phyloP scores from a whole-genome alignment of 2,888 invertebrate genomes.

The Xanthia togata region DNA sequence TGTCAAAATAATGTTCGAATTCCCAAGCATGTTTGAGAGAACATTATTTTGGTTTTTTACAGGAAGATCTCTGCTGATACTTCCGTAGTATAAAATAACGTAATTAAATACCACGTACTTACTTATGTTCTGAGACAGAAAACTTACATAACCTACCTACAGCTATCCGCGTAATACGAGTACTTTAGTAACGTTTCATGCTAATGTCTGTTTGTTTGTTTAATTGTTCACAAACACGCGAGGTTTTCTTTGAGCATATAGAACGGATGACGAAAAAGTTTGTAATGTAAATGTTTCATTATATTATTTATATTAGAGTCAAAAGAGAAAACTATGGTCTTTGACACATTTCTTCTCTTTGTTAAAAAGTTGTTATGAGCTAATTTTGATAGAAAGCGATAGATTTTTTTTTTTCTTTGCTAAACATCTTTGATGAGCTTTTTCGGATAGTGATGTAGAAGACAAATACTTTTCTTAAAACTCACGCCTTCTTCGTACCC shows the following conservation, averaged over 20 bases:
- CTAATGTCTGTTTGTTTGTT: slow-evolving; percentile 48
- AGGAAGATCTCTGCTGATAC: too few relatives aligned
- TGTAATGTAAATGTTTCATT: slow-evolving; percentile 9
- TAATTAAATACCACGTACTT: background rate
- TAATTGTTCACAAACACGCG: slow-evolving; percentile 53
- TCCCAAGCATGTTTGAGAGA: too few relatives aligned
- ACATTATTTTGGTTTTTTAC: too few relatives aligned
- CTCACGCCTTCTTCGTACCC: too few relatives aligned
- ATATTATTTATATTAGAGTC: slow-evolving; percentile 17
- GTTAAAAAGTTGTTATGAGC: background rate
- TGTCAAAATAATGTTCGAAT: too few relatives aligned
- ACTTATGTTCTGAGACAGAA: background rate
- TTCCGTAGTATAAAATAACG: too few relatives aligned
- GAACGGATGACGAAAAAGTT: slow-evolving; percentile 7
- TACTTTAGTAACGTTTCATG: slow-evolving; percentile 29
- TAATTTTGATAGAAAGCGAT: background rate
- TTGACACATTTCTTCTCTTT: background rate
- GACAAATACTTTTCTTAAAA: background rate
- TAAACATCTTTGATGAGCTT: background rate
- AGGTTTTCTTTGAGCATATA: slow-evolving; percentile 7
- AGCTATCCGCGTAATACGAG: slow-evolving; percentile 31
- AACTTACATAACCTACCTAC: background rate
- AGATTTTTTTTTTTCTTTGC: background rate
- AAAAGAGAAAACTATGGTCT: background rate
- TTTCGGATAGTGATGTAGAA: background rate